Conservation (phyloP, 2,113 vertebrate species). For the Chaetodon trifascialis region DNA sequence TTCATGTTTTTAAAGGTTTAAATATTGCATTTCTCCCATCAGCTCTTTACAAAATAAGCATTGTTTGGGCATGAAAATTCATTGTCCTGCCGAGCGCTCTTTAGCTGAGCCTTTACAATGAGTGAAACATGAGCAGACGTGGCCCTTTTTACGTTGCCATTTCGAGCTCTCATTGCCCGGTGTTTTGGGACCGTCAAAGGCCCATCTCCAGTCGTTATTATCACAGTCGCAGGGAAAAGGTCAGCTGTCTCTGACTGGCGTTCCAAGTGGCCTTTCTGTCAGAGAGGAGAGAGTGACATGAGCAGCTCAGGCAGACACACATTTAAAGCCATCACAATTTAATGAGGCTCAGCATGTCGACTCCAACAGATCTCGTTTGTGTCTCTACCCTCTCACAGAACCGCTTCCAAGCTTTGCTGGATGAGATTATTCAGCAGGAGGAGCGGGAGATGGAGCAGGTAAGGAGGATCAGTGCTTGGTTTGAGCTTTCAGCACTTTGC, state of each 20-base stretch:
- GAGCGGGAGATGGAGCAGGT: slow-evolving; percentile 96
- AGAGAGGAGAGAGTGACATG: slow-evolving; percentile 61
- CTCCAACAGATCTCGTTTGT: slow-evolving; percentile 62
- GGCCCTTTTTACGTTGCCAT: slow-evolving; percentile 62
- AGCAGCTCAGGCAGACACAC: slow-evolving; percentile 53
- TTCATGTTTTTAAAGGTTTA: slow-evolving; percentile 23
- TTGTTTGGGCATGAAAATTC: slow-evolving; percentile 27
- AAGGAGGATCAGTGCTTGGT: slow-evolving; percentile 53
- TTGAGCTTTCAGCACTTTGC: slow-evolving; percentile 44
- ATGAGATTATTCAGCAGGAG: slow-evolving; percentile 96
- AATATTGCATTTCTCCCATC: slow-evolving; percentile 32
- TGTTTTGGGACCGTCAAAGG: slow-evolving; percentile 59
- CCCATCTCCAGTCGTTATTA: slow-evolving; percentile 69
- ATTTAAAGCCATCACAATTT: slow-evolving; percentile 66
- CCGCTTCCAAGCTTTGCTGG: slow-evolving; percentile 93
- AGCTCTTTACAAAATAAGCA: slow-evolving; percentile 17
- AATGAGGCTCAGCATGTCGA: slow-evolving; percentile 62
- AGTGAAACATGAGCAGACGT: slow-evolving; percentile 62
- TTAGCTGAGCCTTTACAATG: slow-evolving; percentile 52
- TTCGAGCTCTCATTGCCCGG: slow-evolving; percentile 51
- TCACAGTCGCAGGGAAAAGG: slow-evolving; percentile 78
- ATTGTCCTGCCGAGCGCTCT: slow-evolving; percentile 43
- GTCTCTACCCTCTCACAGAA: slow-evolving; percentile 84
- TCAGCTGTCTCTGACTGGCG: slow-evolving; percentile 76
- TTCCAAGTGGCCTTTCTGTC: slow-evolving; percentile 76